Evolutionary conservation across 2,888 invertebrate species (phyloP).

Genomic region (Drosophila paucipuncta): DNA sequence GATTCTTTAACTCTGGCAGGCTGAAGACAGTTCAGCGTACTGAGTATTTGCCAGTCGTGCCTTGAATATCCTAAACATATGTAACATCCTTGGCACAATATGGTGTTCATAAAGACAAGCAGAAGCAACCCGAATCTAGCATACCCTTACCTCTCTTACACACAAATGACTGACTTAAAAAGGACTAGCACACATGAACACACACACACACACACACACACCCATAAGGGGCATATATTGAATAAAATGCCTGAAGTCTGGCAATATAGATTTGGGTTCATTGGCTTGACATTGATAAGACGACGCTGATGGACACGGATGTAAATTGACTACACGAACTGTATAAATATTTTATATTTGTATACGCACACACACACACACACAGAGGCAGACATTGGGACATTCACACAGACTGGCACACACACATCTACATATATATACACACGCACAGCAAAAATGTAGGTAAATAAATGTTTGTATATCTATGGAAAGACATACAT

Average conservation of each 20-base stretch:
- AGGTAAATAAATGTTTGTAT: not conserved
- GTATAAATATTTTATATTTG: slow-evolving; percentile 73
- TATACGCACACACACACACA: slow-evolving; percentile 20
- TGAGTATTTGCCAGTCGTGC: not conserved
- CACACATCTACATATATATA: slow-evolving; percentile 9
- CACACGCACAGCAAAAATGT: slow-evolving; percentile 7
- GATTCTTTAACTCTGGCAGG: not conserved
- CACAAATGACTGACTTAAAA: slow-evolving; percentile 23
- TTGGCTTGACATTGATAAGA: slow-evolving; percentile 79
- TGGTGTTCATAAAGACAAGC: slow-evolving; percentile 32
- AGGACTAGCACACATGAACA: slow-evolving; percentile 28
- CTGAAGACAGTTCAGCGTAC: not conserved
- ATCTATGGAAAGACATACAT: slow-evolving; percentile 23
- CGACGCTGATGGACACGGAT: slow-evolving; percentile 74
- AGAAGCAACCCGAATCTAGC: slow-evolving; percentile 17
- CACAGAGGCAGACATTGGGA: slow-evolving; percentile 6
- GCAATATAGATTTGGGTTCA: slow-evolving; percentile 77
- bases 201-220: slow-evolving; percentile 9
- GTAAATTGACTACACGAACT: slow-evolving; percentile 74
- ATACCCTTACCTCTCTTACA: slow-evolving; percentile 24
- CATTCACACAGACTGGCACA: slow-evolving; percentile 15
- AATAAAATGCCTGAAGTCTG: slow-evolving; percentile 45
- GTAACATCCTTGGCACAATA: slow-evolving; percentile 8
- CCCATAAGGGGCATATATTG: slow-evolving; percentile 41
- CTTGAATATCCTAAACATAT: slow-evolving; percentile 7